Conservation (phyloP, 2,797 vertebrate species). For the Coluber constrictor region DNA sequence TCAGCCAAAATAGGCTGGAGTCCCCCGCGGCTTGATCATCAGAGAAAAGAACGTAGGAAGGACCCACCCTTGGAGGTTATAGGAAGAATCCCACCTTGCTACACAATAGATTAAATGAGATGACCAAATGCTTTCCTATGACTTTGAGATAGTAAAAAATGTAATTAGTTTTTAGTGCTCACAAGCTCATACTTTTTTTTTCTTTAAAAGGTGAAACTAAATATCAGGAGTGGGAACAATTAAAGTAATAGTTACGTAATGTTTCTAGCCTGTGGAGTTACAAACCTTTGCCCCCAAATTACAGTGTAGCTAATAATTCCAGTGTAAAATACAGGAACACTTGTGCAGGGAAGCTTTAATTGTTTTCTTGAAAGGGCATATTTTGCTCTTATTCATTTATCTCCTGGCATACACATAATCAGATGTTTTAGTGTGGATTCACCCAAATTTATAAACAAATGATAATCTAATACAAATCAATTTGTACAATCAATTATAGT, state of each 20-base stretch:
- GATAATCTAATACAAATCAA: not conserved
- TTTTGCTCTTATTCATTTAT: not conserved
- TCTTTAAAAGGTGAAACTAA: not conserved
- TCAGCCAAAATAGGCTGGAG: not conserved
- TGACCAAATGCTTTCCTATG: not conserved
- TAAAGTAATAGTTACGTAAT: not conserved
- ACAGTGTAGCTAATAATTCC: fast-evolving
- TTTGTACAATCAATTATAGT: not conserved
- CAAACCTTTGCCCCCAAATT: fast-evolving
- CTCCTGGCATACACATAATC: fast-evolving
- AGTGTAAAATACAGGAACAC: not conserved
- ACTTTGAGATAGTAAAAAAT: not conserved
- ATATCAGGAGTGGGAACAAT: not conserved
- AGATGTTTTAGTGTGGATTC: not conserved
- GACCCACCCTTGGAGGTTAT: not conserved
- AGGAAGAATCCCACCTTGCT: not conserved
- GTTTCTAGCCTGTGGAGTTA: not conserved
- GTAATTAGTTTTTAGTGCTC: not conserved
- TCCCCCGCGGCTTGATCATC: not conserved
- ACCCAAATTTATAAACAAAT: not conserved
- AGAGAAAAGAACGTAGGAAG: not conserved
- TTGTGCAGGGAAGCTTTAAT: not conserved
- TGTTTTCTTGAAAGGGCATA: not conserved
- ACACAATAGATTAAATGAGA: not conserved
- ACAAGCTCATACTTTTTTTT: not conserved